Conservation (phyloP, 2,113 vertebrate species). For the Clupea harengus region DNA sequence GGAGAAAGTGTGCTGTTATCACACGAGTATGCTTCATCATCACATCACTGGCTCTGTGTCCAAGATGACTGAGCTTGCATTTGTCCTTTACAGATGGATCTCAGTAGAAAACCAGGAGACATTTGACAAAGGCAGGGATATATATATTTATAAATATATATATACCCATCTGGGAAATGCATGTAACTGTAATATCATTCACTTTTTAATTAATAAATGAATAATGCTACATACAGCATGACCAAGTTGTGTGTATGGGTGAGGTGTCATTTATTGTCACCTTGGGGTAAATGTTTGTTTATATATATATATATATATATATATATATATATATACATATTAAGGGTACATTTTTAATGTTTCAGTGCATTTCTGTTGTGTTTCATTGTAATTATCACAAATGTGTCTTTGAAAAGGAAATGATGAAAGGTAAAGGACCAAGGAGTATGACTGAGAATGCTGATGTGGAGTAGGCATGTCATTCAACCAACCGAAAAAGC, state of each 20-base stretch:
- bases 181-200: slow-evolving; percentile 4
- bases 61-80: not conserved
- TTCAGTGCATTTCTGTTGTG: slow-evolving; percentile 48
- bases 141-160: not conserved
- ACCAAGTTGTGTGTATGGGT: slow-evolving; percentile 5
- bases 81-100: not conserved
- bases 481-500: slow-evolving; percentile 48
- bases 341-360: slow-evolving; percentile 42
- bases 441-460: slow-evolving; percentile 42
- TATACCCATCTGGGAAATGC: not conserved
- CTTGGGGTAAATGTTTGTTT: slow-evolving; percentile 14
- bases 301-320: not conserved
- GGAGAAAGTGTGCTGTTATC: not conserved
- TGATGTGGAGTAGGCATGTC: slow-evolving; percentile 29
- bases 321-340: slow-evolving; percentile 10
- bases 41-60: not conserved
- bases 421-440: slow-evolving; percentile 37
- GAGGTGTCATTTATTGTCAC: not conserved
- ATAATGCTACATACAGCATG: slow-evolving; percentile 5
- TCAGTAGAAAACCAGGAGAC: not conserved
- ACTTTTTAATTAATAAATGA: not conserved
- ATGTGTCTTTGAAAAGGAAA: slow-evolving; percentile 47
- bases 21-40: not conserved
- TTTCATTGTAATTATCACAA: slow-evolving; percentile 40
- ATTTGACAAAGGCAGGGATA: slow-evolving; percentile 1